Evolutionary conservation across 30 jellyfish, hydroid and myxozoan genomes (phyloP), one percentile per base, ranked within the genome.

Genomic region (Mastigias papua): DNA sequence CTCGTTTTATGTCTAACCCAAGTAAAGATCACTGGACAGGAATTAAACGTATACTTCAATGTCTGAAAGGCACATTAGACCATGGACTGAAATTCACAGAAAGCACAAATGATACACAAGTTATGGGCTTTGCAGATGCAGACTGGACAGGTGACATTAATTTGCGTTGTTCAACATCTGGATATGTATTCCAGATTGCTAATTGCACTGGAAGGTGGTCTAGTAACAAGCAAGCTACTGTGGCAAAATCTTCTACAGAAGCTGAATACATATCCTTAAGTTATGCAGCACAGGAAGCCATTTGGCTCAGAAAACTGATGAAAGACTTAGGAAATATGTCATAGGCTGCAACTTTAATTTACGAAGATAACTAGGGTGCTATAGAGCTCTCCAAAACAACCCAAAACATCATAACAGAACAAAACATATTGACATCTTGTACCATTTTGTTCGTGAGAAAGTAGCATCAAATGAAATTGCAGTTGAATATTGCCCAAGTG

Each of bases 311-410:
- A 31, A 62, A 77, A 1, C 26, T 86, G 48, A 65, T 86, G 30
- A 68, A 64, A 19, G 94, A 86, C 62, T 23, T 86, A 31, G 82
- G 89, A 86, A 16, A 48, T 37, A 42, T 33, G 60, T 78, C 32
- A 49, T 15, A 16, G n/a, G 88, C 75, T 22, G 81, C 94, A 32
- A 68, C 88, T 42, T 37, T 58, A 57, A 29, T 72, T 9, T 29
- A 27, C 31, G 89, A 86, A 73, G 94, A 86, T 65, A 86, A 86
- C 66, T 89, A 86, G 76, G 82, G 88, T 4, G 94, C 94, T 31
- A 86, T 71, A 48, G 94, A 57, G 64, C 89, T 86, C 19, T 78
- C 89, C 23, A 81, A 42, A 48, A n/a, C n/a, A 82, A 82, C 42
- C 92, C 92, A 34, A 72, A 76, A 19, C 57, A 21, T 19, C 88